Evolutionary conservation across 2,113 vertebrate species (phyloP), one percentile per base, ranked within the genome.

Genomic region (Vidua macroura): DNA sequence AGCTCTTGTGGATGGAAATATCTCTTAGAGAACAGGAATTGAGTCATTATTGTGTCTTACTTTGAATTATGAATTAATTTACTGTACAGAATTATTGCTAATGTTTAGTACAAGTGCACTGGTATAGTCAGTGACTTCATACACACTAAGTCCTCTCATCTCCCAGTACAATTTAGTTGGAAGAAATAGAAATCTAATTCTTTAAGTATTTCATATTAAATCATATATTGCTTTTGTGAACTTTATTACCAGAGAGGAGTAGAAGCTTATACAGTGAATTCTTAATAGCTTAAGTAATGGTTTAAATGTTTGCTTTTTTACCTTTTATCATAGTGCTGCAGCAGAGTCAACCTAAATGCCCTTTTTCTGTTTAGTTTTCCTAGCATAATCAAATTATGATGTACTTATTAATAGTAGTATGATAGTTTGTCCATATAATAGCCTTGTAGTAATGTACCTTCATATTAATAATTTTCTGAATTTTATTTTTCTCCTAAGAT

Each of bases 21-120:
- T 27, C 35, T 63, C 52, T 62, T 74, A n/a, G 24, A 75, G 68
- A 88, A 90, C 10, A 91, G 76, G 69, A 91, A 52, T 75, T 70
- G 64, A 90, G 68, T 52, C 56, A 59, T 90, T 95, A 83, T 86
- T 93, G 64, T 91, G 67, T 86, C 77, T 94, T 72, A 17, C 33
- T 49, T 93, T 93, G 86, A 86, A 21, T 92, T 88, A 67, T 86
- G 79, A 90, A 70, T 83, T 93, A 91, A 94, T 93, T 86, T 31
- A 15, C 76, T 75, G 22, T 44, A 49, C 3, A 13, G 58, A 76
- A 60, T 86, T 90, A 58, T 87, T 89, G 55, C 25, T 76, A 87
- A 89, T 76, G 44, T 69, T 87, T 68, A 69, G 82, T 78, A 79
- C 35, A 89, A 91, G 41, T 60, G 66, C 66, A 69, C n/a, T 91